Conservation (phyloP, 2,797 vertebrate genomes). For the Macrochelys suwanniensis region DNA sequence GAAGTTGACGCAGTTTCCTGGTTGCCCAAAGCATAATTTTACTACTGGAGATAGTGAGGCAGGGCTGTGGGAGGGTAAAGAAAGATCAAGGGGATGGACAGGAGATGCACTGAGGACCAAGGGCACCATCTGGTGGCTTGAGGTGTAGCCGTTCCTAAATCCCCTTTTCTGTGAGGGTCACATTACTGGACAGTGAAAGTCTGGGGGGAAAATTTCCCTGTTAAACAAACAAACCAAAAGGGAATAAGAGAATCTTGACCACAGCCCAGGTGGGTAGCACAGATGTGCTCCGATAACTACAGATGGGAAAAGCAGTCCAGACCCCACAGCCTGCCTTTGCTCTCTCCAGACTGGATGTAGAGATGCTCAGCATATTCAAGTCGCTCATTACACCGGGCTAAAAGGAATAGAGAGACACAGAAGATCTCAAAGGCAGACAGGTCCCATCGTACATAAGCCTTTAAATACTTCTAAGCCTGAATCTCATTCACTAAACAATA, state of each 20-base stretch:
- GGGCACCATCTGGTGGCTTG: constrained; percentile 78
- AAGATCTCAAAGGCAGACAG: neutral
- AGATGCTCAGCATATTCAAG: neutral
- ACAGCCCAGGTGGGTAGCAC: neutral
- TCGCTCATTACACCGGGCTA: neutral
- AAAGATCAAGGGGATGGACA: constrained; percentile 27
- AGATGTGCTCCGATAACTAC: rapidly evolving
- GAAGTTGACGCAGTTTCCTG: neutral
- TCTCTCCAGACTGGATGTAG: neutral
- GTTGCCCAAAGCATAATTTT: neutral
- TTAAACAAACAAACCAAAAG: neutral
- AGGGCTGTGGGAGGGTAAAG: constrained; percentile 1
- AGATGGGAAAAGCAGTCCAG: neutral
- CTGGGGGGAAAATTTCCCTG: neutral
- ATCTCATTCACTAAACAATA: neutral
- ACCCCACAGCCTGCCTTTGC: neutral
- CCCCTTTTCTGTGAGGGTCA: constrained; percentile 22
- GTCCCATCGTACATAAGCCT: neutral
- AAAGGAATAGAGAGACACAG: neutral
- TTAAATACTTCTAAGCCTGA: neutral
- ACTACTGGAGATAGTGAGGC: neutral
- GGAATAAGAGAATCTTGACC: neutral
- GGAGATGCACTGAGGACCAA: constrained; percentile 60
- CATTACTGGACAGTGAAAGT: neutral
- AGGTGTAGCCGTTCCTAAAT: constrained; percentile 55